Evolutionary conservation across 2,113 vertebrate species (phyloP), one percentile per base, ranked within the genome.

Genomic region (Equus przewalskii): DNA sequence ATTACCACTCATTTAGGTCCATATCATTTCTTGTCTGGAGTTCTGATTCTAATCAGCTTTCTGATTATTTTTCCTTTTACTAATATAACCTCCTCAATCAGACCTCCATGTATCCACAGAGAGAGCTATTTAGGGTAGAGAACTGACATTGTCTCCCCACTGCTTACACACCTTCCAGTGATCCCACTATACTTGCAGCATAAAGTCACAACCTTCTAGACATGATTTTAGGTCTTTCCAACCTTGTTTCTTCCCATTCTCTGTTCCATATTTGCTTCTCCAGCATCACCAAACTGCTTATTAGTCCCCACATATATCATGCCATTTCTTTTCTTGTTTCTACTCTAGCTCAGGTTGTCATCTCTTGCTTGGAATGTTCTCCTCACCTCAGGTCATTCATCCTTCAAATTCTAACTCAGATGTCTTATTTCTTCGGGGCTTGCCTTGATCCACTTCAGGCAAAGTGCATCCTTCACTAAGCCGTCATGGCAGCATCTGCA

Each of bases 1-100:
- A 62, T 79, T 44, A 30, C 10, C 64, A 36, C 41, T 91, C 33
- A 24, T 44, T 78, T 33, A 58, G 46, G 60, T 11, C 60, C 46
- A 1, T 49, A 21, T 92, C 24, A 54, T 81, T 84, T 80, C 75
- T 87, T 86, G 30, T 93, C 30, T 67, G 56, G 28, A 85, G 76
- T 72, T 91, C 46, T 65, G 46, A 54, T 54, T 54, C 51, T 54
- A 54, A 54, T 54, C 51, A 54, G 51, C 51, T 54, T 54, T 51
- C 80, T 87, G 26, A 82, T 83, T 88, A 7, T 24, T 33, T 28
- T 95, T 91, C n/a, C 30, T 91, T 90, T 80, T 95, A 70, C 15
- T 72, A n/a, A 11, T 28, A 72, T 26, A 64, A 78, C 22, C 19
- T 79, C 60, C 41, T 90, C 56, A 73, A 4, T 30, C 18, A 86